These are phyloP conservation scores for Ceyx melanurus DNA, from an alignment of 2,113 vertebrate genomes.

Conservation along the genomic window DNA sequence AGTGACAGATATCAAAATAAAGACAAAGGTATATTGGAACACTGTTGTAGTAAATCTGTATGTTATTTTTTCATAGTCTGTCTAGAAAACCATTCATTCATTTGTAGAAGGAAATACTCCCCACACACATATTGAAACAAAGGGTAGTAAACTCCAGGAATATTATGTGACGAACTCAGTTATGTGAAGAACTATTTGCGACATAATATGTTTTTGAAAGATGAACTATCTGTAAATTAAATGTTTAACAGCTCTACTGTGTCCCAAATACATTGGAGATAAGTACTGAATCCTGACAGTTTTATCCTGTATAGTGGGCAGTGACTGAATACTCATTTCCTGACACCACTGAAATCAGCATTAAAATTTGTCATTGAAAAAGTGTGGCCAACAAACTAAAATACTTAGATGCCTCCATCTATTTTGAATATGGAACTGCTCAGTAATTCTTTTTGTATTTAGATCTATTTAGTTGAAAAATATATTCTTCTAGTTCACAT, in stretches of 20 bases:
- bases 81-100: background rate
- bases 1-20: background rate
- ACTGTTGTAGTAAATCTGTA: background rate
- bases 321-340: background rate
- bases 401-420: background rate
- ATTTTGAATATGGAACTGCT: background rate
- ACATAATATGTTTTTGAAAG: background rate
- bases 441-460: background rate
- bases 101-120: background rate
- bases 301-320: background rate
- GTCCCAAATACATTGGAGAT: background rate
- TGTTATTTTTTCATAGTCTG: background rate
- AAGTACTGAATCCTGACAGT: background rate
- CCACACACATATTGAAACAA: background rate
- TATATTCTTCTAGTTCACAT: background rate
- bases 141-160: background rate
- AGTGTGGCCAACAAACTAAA: background rate
- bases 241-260: background rate
- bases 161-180: background rate
- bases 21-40: background rate
- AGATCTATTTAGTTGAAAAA: background rate
- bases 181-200: background rate
- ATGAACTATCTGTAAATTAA: background rate
- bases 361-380: background rate
- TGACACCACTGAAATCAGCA: background rate